Percentiles rank a stretch among this genome's conserved stretches.
Conservation (phyloP, 2,888 invertebrate species). For the Eustalomyia histrio region DNA sequence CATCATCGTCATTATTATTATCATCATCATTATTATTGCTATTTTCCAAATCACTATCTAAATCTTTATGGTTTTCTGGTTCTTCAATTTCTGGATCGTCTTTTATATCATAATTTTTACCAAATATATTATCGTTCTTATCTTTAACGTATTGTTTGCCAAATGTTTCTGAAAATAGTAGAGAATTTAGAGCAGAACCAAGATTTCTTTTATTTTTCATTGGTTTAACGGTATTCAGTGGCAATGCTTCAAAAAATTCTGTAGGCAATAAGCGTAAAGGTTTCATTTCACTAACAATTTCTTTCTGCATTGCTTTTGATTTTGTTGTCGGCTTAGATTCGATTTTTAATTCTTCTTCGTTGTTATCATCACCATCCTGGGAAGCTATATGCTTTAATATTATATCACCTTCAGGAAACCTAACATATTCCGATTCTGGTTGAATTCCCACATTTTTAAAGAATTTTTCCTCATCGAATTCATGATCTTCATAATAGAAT, state of each 20-base stretch:
- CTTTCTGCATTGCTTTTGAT: constrained; percentile 1
- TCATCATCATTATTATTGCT: constrained; percentile 42
- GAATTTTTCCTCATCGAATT: constrained; percentile 75
- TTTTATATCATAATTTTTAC: constrained; percentile 10
- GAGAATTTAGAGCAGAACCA: constrained; percentile 70
- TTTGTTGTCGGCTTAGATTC: constrained; percentile 18
- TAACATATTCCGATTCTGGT: constrained; percentile 69
- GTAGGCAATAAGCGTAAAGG: constrained; percentile 70
- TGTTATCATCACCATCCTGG: constrained; percentile 70
- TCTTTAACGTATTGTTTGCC: constrained; percentile 51
- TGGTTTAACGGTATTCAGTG: constrained; percentile 61
- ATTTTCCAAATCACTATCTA: not conserved
- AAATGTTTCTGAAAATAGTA: constrained; percentile 72
- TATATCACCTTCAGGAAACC: constrained; percentile 76
- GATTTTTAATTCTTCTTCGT: constrained; percentile 37
- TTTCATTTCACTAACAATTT: constrained; percentile 64
- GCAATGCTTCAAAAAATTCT: constrained; percentile 74
- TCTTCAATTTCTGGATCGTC: constrained; percentile 17
- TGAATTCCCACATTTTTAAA: constrained; percentile 71
- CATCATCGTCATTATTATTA: constrained; percentile 60
- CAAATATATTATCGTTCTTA: constrained; percentile 17
- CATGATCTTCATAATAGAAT: constrained; percentile 67
- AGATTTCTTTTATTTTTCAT: constrained; percentile 62
- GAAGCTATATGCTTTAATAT: constrained; percentile 73
- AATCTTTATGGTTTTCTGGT: constrained; percentile 34